Base-by-base conservation (phyloP, 2,888 invertebrate genomes). In the Dasysyrphus tricinctus region DNA sequence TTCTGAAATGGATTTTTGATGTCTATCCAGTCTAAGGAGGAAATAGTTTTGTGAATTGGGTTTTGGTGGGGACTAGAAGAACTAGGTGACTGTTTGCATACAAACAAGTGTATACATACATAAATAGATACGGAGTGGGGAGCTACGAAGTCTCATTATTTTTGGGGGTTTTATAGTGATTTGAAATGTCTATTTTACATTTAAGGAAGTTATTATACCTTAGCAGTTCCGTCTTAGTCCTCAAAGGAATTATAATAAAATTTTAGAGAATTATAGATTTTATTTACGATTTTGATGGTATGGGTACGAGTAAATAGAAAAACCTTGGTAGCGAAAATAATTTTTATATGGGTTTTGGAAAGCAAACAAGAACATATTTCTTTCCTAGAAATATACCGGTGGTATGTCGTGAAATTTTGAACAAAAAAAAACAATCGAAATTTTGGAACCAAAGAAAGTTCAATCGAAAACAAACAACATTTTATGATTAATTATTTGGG, bases 1-100 rank as follows among this genome's bases (percentile, higher is more conserved):
- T 67, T 5, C 49, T 70, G 29, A 70, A 83, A 83, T 83, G 79
- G 70, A 75, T 75, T 84, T 70, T 65, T 57, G 65, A 75, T 44
- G 34, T 42, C 54, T 59, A 59, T 56, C 54, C 59, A 39, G 73
- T 67, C 69, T 54, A 34, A 69, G 69, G 11, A 69, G 69, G 74
- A 75, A 75, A 75, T 75, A 42, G 63, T 54, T 75, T 69, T 39
- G 9, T 39, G 69, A 39, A 54, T 69, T 54, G 42, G 44, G 16
- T 59, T 59, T 16, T 14, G 19, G 14, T 49, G 61, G 51, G 24
- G 37, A 56, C 14, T 44, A 42, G 57, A 44, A 54, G 16, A 39
- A 65, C 37, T 54, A 37, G 34, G 51, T 34, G 49, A 19, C 12
- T 16, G 14, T 16, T 0, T 24, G 24, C 24, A 24, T 24, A 24